These are phyloP conservation scores for Drosophila percnosoma DNA, from an alignment of 2,888 invertebrate genomes.

Conservation along the genomic window DNA sequence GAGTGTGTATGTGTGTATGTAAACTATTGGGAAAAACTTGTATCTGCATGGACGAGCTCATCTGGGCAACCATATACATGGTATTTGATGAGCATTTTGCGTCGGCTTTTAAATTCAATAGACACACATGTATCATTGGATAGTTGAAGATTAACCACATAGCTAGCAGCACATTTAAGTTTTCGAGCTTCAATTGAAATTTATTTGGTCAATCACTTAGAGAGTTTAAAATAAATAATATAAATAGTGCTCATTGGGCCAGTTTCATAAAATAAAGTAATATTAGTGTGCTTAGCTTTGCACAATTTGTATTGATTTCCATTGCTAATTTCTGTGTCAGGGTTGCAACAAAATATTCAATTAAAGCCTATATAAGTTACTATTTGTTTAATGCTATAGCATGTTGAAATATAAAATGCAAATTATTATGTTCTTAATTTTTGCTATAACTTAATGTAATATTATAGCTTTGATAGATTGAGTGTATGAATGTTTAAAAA, in stretches of 20 bases:
- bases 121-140: not conserved
- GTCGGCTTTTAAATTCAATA: constrained; percentile 1
- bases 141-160: constrained; percentile 5
- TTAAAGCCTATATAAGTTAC: not conserved
- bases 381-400: not conserved
- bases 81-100: not conserved
- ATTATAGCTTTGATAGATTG: not conserved
- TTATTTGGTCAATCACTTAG: constrained; percentile 26
- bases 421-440: not conserved
- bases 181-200: constrained; percentile 28
- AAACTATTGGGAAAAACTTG: constrained; percentile 26
- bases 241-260: constrained; percentile 23
- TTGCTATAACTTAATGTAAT: not conserved
- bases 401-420: not conserved
- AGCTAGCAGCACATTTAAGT: constrained; percentile 27
- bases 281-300: not conserved
- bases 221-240: constrained; percentile 39
- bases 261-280: not conserved
- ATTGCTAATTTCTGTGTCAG: not conserved
- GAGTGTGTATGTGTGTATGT: constrained; percentile 4
- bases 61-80: not conserved
- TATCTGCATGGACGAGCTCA: constrained; percentile 14
- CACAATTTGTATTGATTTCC: not conserved
- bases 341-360: not conserved
- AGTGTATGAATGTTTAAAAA: not conserved